phyloP scores from a whole-genome alignment of 30 jellyfish, hydroid and myxozoan species.

The Hydractinia symbiolongicarpus region DNA sequence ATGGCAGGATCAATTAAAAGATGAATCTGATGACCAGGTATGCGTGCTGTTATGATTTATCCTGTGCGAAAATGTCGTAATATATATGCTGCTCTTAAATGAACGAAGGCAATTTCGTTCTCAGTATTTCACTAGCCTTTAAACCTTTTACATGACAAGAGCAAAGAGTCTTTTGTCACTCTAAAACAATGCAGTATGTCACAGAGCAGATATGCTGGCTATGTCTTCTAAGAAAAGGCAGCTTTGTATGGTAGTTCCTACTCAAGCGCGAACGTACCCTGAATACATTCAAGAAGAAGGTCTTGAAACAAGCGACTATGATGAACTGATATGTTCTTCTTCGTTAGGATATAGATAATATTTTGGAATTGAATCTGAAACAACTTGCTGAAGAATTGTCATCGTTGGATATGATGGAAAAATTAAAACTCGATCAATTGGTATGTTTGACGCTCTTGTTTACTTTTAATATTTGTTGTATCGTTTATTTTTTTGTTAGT shows the following conservation, averaged over 20 bases:
- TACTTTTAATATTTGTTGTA: too few species aligned
- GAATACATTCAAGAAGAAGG: not conserved
- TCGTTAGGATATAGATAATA: not conserved
- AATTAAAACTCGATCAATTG: not conserved
- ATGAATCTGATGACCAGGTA: not conserved
- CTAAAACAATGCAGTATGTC: not conserved
- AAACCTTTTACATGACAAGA: not conserved
- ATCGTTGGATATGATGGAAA: not conserved
- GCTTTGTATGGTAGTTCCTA: too few species aligned
- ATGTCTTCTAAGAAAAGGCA: too few species aligned
- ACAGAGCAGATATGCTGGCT: too few species aligned
- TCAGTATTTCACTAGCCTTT: too few species aligned
- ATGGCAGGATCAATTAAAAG: not conserved
- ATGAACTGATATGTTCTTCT: not conserved
- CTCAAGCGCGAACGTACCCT: too few species aligned
- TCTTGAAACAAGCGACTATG: not conserved
- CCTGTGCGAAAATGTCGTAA: not conserved
- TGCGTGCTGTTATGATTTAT: not conserved
- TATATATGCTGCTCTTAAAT: too few species aligned
- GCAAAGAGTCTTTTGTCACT: not conserved
- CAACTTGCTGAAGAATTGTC: not conserved
- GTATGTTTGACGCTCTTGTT: too few species aligned
- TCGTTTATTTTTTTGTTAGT: too few species aligned
- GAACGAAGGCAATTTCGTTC: too few species aligned
- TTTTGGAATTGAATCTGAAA: not conserved